Conservation (phyloP, 2,113 vertebrate genomes). For the Onychostoma macrolepis region DNA sequence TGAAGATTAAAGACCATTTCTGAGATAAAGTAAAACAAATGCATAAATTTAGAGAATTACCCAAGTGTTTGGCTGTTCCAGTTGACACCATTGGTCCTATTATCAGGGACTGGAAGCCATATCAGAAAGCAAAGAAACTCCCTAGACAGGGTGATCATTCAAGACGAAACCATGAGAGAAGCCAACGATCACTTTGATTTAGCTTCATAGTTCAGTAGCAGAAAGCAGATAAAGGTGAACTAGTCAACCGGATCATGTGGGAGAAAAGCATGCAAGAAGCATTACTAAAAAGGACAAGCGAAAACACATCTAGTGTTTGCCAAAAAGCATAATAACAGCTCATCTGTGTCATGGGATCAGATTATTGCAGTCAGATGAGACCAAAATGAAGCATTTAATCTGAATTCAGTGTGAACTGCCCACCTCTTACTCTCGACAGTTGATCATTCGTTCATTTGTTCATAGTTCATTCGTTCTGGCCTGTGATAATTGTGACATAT, state of each 20-base stretch:
- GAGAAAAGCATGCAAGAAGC: background rate
- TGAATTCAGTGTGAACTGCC: background rate
- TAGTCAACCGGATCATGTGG: background rate
- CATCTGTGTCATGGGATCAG: background rate
- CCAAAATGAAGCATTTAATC: background rate
- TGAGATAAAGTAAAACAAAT: background rate
- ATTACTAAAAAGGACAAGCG: background rate
- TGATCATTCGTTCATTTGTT: background rate
- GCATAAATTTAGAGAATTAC: background rate
- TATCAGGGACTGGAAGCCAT: background rate
- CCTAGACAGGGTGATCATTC: slow-evolving; percentile 4
- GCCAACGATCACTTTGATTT: background rate
- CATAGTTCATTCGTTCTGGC: background rate
- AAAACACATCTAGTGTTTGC: background rate
- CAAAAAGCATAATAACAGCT: background rate
- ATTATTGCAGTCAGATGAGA: background rate
- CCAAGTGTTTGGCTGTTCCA: background rate
- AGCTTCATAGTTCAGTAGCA: slow-evolving; percentile 2
- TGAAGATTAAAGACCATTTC: background rate
- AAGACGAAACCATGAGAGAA: background rate
- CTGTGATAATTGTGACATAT: background rate
- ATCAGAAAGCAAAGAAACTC: background rate
- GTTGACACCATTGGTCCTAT: background rate
- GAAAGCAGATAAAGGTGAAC: slow-evolving; percentile 3
- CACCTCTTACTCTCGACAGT: background rate